Percentiles rank a stretch among this genome's conserved stretches.
Evolutionary conservation across 1,140 invertebrate genomes (phyloP).

Genomic region (Lamellibrachia luymesi): DNA sequence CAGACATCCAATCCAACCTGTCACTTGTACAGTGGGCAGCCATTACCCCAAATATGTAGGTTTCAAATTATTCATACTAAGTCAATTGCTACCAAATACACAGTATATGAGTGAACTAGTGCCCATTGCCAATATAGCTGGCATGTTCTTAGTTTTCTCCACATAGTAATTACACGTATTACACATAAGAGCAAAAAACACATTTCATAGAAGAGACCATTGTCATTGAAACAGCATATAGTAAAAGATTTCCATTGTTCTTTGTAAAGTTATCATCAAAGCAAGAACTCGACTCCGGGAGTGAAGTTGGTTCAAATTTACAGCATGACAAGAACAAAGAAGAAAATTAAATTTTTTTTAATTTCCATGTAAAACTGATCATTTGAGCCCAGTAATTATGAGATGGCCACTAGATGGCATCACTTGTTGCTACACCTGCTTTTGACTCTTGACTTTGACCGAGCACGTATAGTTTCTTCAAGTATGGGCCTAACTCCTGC

Average conservation of each 20-base stretch:
- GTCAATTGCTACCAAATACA: background rate
- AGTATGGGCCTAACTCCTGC: background rate
- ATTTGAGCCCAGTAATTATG: background rate
- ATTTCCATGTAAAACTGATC: background rate
- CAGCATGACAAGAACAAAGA: background rate
- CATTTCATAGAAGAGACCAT: background rate
- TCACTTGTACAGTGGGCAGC: background rate
- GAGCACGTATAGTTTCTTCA: background rate
- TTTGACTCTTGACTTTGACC: background rate
- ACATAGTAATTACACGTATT: background rate
- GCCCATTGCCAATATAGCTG: background rate
- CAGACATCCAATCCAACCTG: slow-evolving; percentile 3
- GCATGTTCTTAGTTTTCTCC: too few species aligned
- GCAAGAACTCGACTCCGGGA: background rate
- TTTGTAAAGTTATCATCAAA: background rate
- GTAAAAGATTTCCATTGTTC: background rate
- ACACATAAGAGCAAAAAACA: too few species aligned
- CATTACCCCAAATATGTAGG: background rate
- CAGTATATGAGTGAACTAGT: background rate
- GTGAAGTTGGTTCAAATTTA: background rate
- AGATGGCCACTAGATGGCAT: background rate
- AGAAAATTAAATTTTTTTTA: background rate
- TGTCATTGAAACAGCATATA: background rate
- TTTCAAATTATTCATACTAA: background rate
- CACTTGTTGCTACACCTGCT: background rate